Percentiles rank a stretch among this genome's conserved stretches.
phyloP scores from a whole-genome alignment of 2,113 vertebrate genomes.

The Hirundichthys speculiger region DNA sequence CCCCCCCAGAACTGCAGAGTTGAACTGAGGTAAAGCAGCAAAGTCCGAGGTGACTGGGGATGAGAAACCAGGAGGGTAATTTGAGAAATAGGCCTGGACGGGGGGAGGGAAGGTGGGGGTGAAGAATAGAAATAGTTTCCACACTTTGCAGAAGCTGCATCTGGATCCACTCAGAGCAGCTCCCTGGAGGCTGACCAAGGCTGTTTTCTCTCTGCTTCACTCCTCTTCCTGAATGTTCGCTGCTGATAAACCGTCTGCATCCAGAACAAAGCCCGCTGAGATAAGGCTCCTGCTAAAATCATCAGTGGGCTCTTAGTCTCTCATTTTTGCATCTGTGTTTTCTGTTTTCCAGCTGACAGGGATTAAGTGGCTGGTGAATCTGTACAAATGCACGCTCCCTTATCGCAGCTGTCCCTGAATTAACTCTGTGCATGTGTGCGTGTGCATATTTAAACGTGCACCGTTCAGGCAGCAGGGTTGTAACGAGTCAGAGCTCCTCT shows the following conservation, averaged over 20 bases:
- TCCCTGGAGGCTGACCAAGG: conserved; percentile 61
- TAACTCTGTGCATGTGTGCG: conserved; percentile 16
- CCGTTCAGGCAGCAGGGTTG: conserved; percentile 40
- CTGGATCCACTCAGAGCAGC: conserved; percentile 67
- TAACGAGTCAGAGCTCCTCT: conserved; percentile 58
- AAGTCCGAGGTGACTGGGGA: conserved; percentile 43
- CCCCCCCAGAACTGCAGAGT: conserved; percentile 6
- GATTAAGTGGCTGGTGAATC: conserved; percentile 63
- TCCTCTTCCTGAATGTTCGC: conserved; percentile 58
- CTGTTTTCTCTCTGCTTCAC: conserved; percentile 45
- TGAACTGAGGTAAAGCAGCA: conserved; percentile 47
- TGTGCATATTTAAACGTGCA: conserved; percentile 26
- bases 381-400: conserved; percentile 40
- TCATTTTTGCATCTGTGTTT: conserved; percentile 27
- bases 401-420: conserved; percentile 44
- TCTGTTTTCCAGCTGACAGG: conserved; percentile 19
- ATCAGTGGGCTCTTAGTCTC: conserved; percentile 32
- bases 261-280: conserved; percentile 62
- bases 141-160: conserved; percentile 57
- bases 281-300: conserved; percentile 59
- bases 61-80: conserved; percentile 22
- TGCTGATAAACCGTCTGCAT: conserved; percentile 65
- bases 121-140: conserved; percentile 61
- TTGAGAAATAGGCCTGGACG: conserved; percentile 5
- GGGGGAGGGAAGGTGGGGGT: conserved; percentile 16